Evolutionary conservation across 2,888 invertebrate species (phyloP), one percentile per base, ranked within the genome.

Genomic region (Papilio elwesi): DNA sequence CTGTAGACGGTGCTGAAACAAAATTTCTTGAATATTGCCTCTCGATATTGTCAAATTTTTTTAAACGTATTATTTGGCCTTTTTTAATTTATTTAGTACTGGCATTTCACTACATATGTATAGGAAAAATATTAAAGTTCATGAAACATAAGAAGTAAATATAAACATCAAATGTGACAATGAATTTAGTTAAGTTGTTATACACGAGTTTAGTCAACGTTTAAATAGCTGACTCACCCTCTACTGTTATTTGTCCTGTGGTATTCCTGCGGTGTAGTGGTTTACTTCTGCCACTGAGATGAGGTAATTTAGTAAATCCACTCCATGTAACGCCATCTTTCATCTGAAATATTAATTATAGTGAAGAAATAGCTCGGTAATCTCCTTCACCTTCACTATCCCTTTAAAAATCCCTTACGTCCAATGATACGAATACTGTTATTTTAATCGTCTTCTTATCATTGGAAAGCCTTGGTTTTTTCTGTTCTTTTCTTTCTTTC

Each of bases 281-380:
- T 76, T 94, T 94, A 76, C 91, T 89, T 70, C 87, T 83, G 0
- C 93, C 91, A 70, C 94, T 95, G 68, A 95, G 87, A 26, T 95
- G 95, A 0, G 95, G 95, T 63, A 95, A 81, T 75, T 92, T 94
- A 12, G 95, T 89, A 82, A 91, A 88, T 0, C 85, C 88, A 47
- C 87, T 81, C 92, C 91, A 93, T 1, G 65, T 68, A 43, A 69
- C 47, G 0, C 85, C 83, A 11, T 92, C 91, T 0, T 81, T 84
- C 13, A 57, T 13, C 57, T 57, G 7, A 13, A 55, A 55, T 13
- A 57, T 11, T 26, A 43, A 43, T 43, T 43, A 9, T 9, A 43
- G 7, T 43, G 43, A 43, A 5, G 6, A 43, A 43, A 9, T 43
- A 43, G 43, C 7, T 43, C 9, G 7, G 43, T 43, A 5, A 43